These are phyloP conservation scores for Micromussa lordhowensis DNA, from an alignment of 92 coral and sea anemone species.

Conservation along the genomic window DNA sequence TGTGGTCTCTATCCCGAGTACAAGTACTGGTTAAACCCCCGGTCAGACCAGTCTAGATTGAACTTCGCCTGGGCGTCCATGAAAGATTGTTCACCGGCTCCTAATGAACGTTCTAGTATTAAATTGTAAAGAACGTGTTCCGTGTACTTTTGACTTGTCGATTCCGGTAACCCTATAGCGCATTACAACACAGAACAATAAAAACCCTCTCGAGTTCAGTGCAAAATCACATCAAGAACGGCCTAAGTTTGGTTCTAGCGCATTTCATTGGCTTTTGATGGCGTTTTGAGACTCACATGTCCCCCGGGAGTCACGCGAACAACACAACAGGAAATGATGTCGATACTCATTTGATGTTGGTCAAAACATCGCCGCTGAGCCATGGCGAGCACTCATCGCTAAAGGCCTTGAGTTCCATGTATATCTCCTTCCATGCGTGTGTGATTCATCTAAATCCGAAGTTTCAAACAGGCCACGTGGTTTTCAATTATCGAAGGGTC, in stretches of 20 bases:
- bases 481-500: constrained; percentile 1
- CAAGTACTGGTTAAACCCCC: not conserved
- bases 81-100: not conserved
- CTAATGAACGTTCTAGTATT: not conserved
- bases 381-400: constrained; percentile 35
- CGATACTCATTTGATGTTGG: constrained; percentile 47
- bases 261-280: constrained; percentile 51
- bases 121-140: constrained; percentile 1
- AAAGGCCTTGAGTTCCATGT: constrained; percentile 5
- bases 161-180: constrained; percentile 19
- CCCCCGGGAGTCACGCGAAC: constrained; percentile 66
- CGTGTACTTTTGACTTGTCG: not conserved
- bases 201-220: constrained; percentile 18
- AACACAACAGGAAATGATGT: constrained; percentile 57
- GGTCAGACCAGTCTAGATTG: not conserved
- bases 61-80: not conserved
- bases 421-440: constrained; percentile 1
- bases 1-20: too few relatives aligned
- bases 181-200: constrained; percentile 12
- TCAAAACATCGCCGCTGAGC: constrained; percentile 46
- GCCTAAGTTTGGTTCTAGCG: constrained; percentile 7
- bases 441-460: not conserved
- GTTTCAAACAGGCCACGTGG: constrained; percentile 23
- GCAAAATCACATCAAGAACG: constrained; percentile 18
- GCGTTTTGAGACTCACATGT: constrained; percentile 20